Percentiles rank a stretch among this genome's conserved stretches.
Conservation (phyloP, 1,140 invertebrate genomes). For the Oedothorax gibbosus region DNA sequence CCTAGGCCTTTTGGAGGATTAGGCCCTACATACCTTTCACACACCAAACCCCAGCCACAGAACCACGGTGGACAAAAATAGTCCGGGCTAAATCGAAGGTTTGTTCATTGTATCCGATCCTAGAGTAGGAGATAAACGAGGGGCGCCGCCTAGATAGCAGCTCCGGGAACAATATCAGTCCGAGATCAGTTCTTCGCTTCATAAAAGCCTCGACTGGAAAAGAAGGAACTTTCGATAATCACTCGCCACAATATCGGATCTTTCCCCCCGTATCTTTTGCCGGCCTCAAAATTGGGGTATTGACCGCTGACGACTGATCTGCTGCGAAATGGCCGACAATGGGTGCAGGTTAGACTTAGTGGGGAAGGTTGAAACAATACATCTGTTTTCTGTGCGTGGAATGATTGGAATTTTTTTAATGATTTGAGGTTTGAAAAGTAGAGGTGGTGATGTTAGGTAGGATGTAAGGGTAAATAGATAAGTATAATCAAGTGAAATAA, state of each 20-base stretch:
- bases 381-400: no score
- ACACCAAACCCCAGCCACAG: no score
- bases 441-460: no score
- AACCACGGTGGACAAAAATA: no score
- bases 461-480: no score
- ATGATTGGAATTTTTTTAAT: no score
- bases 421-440: no score
- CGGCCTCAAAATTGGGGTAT: conserved; percentile 30
- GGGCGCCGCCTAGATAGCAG: conserved; percentile 31
- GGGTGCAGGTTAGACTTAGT: not conserved
- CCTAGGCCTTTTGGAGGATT: no score
- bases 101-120: conserved; percentile 19
- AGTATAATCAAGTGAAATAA: no score
- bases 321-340: not conserved
- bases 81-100: not conserved
- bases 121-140: conserved; percentile 47
- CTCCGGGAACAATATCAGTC: conserved; percentile 44
- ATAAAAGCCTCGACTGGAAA: conserved; percentile 31
- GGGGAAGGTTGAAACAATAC: conserved; percentile 19
- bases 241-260: conserved; percentile 49
- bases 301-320: conserved; percentile 22
- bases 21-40: no score
- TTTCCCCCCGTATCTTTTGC: not conserved
- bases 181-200: conserved; percentile 35
- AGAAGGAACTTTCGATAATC: conserved; percentile 28